These are phyloP conservation scores for Smithornis capensis DNA, from an alignment of 2,113 vertebrate genomes.

Conservation along the genomic window DNA sequence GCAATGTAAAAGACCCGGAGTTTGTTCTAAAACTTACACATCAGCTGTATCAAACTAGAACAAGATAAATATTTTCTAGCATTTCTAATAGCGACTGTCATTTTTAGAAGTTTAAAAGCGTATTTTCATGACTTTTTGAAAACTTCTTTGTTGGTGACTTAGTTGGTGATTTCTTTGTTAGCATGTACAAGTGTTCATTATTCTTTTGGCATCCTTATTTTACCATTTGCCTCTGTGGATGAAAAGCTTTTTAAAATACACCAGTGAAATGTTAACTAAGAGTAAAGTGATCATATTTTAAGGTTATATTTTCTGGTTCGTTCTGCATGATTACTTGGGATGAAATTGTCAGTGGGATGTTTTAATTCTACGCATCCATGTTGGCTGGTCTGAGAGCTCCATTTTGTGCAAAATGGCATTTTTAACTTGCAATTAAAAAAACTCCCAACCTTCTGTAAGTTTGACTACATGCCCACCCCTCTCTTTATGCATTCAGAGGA, in stretches of 20 bases:
- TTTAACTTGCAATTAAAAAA: slow-evolving; percentile 52
- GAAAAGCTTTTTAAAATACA: slow-evolving; percentile 43
- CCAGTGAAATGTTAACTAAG: slow-evolving; percentile 36
- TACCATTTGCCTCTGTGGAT: slow-evolving; percentile 20
- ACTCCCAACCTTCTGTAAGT: slow-evolving; percentile 18
- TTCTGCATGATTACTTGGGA: background rate
- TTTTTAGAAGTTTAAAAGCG: background rate
- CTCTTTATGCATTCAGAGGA: background rate
- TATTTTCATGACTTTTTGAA: background rate
- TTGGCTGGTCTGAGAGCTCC: background rate
- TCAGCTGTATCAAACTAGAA: background rate
- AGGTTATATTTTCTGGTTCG: slow-evolving; percentile 30
- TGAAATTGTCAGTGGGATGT: background rate
- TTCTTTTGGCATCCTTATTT: slow-evolving; percentile 22
- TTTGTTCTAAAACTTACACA: background rate
- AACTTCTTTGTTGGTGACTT: background rate
- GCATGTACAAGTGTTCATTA: background rate
- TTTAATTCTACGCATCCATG: slow-evolving; percentile 4
- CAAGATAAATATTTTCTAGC: background rate
- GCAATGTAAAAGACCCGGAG: background rate
- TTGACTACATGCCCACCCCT: slow-evolving; percentile 13
- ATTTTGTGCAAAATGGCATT: background rate
- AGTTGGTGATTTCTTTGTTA: slow-evolving; percentile 19
- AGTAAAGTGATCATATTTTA: slow-evolving; percentile 23
- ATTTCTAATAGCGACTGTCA: background rate